A percentile compares a stretch with the other conserved stretches of the same genome.
Evolutionary conservation across 2,113 vertebrate genomes (phyloP).

Genomic region (Sialia sialis): DNA sequence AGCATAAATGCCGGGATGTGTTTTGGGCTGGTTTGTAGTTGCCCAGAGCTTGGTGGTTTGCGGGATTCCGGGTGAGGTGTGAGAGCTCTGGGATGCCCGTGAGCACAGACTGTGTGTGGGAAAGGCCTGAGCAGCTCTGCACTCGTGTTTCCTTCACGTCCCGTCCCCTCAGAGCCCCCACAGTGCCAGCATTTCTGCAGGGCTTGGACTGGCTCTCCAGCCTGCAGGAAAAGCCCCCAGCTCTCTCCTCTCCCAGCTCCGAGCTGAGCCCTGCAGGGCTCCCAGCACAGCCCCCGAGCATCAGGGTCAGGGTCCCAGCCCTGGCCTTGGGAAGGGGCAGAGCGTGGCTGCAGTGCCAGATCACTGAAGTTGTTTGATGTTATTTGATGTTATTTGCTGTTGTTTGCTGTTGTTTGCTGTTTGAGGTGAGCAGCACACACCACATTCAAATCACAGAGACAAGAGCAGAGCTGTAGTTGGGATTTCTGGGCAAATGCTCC

Average conservation of each 20-base stretch:
- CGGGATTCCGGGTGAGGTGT: neutral
- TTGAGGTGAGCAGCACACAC: neutral
- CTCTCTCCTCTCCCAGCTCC: neutral
- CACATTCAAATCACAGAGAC: neutral
- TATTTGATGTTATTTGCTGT: neutral
- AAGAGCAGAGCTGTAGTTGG: neutral
- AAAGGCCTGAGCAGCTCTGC: neutral
- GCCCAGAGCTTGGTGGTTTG: neutral
- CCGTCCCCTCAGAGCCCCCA: neutral
- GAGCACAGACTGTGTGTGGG: too few relatives aligned
- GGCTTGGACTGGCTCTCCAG: neutral
- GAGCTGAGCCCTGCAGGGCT: neutral
- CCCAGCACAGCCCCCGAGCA: neutral
- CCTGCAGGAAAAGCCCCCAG: neutral
- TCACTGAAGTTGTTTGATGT: neutral
- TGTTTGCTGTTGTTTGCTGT: neutral
- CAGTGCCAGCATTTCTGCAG: neutral
- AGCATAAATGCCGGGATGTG: neutral
- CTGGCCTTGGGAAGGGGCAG: neutral
- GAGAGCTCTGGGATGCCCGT: fast-evolving
- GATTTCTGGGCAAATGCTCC: conserved; percentile 10
- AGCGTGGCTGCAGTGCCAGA: neutral
- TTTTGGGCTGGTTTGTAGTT: neutral
- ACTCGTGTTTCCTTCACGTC: fast-evolving
- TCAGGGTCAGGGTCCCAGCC: neutral